These are phyloP conservation scores for Paradisaea rubra DNA, from an alignment of 2,113 vertebrate species.

Conservation along the genomic window DNA sequence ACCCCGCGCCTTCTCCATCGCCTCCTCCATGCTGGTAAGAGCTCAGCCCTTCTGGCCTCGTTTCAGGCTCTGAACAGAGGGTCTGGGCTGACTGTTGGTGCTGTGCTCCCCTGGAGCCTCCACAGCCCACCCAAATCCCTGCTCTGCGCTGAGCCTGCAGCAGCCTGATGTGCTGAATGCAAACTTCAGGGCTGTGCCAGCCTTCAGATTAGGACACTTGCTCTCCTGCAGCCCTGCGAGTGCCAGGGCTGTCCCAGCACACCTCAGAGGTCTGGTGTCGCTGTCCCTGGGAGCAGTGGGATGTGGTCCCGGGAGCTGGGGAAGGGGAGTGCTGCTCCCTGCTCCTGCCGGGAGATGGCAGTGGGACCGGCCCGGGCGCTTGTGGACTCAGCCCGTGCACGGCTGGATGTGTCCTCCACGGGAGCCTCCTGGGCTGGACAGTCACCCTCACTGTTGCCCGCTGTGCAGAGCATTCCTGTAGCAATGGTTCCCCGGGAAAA, in stretches of 20 bases:
- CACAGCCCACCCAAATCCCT: no score
- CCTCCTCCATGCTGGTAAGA: slow-evolving; percentile 85
- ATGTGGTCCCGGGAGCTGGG: background rate
- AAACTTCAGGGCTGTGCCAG: background rate
- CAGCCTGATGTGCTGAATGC: background rate
- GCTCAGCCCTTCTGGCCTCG: fast-evolving
- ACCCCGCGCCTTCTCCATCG: slow-evolving; percentile 90
- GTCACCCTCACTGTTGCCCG: background rate
- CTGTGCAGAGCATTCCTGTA: background rate
- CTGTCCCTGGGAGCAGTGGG: background rate
- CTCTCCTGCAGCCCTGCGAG: background rate
- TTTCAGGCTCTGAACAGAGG: background rate
- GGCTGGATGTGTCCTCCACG: fast-evolving
- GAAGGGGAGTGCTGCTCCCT: background rate
- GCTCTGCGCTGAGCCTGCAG: background rate
- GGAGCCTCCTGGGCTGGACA: background rate
- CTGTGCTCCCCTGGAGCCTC: background rate
- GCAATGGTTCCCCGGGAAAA: background rate
- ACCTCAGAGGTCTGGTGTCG: background rate
- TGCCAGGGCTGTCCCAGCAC: background rate
- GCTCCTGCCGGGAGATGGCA: slow-evolving; percentile 20
- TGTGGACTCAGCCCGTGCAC: fast-evolving
- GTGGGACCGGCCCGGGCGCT: background rate
- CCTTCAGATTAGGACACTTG: background rate
- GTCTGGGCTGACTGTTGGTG: background rate